Evolutionary conservation across 2,888 invertebrate genomes (phyloP).

Genomic region (Hemistola chrysoprasaria): DNA sequence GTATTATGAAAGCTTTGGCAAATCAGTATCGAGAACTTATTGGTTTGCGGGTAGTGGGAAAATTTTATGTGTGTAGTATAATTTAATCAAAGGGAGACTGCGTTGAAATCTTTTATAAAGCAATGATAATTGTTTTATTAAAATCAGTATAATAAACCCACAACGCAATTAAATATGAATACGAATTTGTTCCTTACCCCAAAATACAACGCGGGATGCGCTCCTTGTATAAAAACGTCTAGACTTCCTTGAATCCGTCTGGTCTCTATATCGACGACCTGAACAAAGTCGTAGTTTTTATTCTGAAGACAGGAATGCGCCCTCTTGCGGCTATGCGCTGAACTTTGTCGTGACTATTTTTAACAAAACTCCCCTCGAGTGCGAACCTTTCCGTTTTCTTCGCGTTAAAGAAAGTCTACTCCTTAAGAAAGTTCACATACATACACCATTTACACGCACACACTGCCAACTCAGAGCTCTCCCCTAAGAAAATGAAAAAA

Average conservation of each 20-base stretch:
- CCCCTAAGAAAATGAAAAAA: constrained; percentile 41
- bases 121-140: background rate
- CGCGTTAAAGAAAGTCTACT: constrained; percentile 74
- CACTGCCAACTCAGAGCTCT: constrained; percentile 10
- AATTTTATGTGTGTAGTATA: background rate
- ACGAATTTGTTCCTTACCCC: background rate
- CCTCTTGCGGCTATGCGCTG: constrained; percentile 56
- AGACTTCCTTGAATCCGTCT: background rate
- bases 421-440: constrained; percentile 70
- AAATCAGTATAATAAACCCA: constrained; percentile 1
- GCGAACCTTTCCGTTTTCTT: constrained; percentile 78
- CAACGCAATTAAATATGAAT: background rate
- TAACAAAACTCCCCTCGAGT: constrained; percentile 71
- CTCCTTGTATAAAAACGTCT: constrained; percentile 1
- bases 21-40: constrained; percentile 17
- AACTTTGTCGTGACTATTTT: constrained; percentile 64
- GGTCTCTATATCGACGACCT: background rate
- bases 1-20: constrained; percentile 16
- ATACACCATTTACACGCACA: constrained; percentile 23
- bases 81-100: constrained; percentile 22
- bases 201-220: too few species aligned
- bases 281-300: background rate
- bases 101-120: constrained; percentile 19
- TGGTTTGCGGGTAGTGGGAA: background rate
- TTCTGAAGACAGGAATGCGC: constrained; percentile 45